Percentiles rank a stretch among this genome's conserved stretches.
phyloP scores from a whole-genome alignment of 2,888 invertebrate species.

The Rhagonycha lutea region DNA sequence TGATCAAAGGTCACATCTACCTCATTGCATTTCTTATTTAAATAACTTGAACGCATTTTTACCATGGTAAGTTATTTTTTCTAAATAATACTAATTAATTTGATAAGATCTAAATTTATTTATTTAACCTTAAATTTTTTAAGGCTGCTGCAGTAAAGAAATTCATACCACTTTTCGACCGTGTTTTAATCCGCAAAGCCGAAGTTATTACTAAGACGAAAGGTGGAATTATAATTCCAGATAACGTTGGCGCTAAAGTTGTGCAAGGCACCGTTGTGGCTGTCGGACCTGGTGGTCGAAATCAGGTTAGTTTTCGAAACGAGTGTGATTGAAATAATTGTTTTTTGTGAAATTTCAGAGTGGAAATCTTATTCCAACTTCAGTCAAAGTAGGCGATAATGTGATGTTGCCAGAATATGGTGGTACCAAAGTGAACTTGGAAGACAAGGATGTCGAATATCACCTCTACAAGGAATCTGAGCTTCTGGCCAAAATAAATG shows the following conservation, averaged over 20 bases:
- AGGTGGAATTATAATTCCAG: slow-evolving; percentile 96
- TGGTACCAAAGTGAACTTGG: slow-evolving; percentile 92
- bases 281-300: slow-evolving; percentile 87
- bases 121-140: not conserved
- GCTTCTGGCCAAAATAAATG: slow-evolving; percentile 89
- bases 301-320: slow-evolving; percentile 62
- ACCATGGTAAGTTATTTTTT: not conserved
- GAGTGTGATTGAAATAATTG: not conserved
- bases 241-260: slow-evolving; percentile 92
- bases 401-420: slow-evolving; percentile 98
- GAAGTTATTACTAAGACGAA: slow-evolving; percentile 90
- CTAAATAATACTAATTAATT: not conserved
- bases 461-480: slow-evolving; percentile 94
- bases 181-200: slow-evolving; percentile 91
- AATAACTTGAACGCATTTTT: not conserved
- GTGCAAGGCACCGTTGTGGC: slow-evolving; percentile 93
- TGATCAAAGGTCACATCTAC: not conserved
- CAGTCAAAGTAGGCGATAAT: slow-evolving; percentile 88
- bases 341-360: slow-evolving; percentile 59
- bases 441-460: slow-evolving; percentile 84
- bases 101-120: not conserved
- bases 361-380: slow-evolving; percentile 78
- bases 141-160: slow-evolving; percentile 59
- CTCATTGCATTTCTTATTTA: not conserved
- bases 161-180: slow-evolving; percentile 89